Base-by-base conservation (phyloP, 1,140 invertebrate genomes). In the Formica exsecta region DNA sequence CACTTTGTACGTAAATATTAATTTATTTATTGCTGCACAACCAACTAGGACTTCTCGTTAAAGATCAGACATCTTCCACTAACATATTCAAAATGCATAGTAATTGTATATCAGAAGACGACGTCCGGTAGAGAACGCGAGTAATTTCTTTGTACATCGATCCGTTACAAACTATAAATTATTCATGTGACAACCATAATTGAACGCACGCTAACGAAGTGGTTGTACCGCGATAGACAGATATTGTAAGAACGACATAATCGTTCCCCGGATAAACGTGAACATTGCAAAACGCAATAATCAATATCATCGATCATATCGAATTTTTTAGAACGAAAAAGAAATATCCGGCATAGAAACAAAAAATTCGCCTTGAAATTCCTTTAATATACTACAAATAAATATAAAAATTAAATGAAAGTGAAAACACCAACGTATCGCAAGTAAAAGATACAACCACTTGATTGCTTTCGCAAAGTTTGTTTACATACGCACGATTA, bases 11-110 rank as follows among this genome's bases (percentile, higher is more conserved):
- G 85, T 91, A 91, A 89, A 90, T 91, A 91, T 91, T 90, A 85
- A 91, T 90, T 90, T 90, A 88, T 90, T 91, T 91, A 90, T 90
- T 90, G 90, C 87, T 90, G 85, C 87, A 89, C 87, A 90, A 90
- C 84, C 87, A 90, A 90, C 79, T 90, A 91, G 89, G 89, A 91
- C 75, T 88, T 90, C 87, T 90, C 76, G 59, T 77, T 86, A 90
- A 90, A 90, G 76, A 44, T 88, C 88, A 89, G 90, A 91, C 80
- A 91, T 88, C 81, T 76, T 76, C 29, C 71, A 64, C 77, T 88
- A 90, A 91, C 84, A 90, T 90, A 90, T 86, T 70, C 85, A 81
- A 90, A 89, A 75, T 87, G 79, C 86, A 85, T 75, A 84, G 74
- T 90, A 88, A 85, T 90, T 79, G 61, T 85, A 48, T 62, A 90